Conservation (phyloP, 2,888 invertebrate genomes). For the Tetranychus piercei region DNA sequence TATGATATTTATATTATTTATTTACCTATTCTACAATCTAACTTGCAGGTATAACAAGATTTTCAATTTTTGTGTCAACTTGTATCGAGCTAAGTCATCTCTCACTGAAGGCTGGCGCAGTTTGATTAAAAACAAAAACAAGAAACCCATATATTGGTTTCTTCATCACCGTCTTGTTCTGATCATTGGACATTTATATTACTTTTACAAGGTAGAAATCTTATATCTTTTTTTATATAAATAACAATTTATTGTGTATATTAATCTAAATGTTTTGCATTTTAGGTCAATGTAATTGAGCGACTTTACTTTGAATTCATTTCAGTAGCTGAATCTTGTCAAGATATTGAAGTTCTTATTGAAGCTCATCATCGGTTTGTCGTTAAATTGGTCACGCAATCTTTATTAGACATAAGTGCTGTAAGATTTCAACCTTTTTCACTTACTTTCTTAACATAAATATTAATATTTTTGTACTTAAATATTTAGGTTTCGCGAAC, state of each 20-base stretch:
- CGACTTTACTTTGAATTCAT: background rate
- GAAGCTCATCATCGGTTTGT: background rate
- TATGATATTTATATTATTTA: no score
- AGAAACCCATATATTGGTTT: background rate
- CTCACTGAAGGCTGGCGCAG: background rate
- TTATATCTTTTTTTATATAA: no score
- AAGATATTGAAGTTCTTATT: background rate
- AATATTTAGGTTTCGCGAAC: background rate
- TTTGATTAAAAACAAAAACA: background rate
- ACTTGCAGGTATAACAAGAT: background rate
- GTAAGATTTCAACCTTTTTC: background rate
- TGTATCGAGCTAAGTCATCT: background rate
- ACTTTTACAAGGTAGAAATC: background rate
- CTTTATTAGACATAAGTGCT: background rate
- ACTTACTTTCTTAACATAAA: no score
- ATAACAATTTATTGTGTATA: background rate
- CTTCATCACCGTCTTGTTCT: background rate
- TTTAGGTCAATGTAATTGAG: background rate
- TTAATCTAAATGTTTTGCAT: background rate
- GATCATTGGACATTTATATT: background rate
- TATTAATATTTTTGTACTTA: no score
- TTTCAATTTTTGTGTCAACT: background rate
- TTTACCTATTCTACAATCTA: background rate
- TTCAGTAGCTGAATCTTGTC: background rate
- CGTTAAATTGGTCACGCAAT: background rate